Conservation (phyloP, 2,888 invertebrate genomes). For the Himalopsyche anomala region DNA sequence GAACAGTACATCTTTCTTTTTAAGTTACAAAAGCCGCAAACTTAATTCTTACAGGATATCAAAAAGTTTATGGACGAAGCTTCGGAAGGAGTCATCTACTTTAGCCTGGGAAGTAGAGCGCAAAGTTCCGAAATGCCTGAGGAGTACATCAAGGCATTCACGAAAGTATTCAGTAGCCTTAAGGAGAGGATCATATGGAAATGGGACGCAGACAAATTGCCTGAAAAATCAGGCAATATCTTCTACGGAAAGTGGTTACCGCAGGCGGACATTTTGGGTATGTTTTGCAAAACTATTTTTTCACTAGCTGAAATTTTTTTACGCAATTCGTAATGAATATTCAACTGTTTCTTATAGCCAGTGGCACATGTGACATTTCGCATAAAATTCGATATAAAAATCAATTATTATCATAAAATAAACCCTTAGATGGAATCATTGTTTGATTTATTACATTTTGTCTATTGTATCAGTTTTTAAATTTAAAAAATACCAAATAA, state of each 20-base stretch:
- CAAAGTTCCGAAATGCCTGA: slow-evolving; percentile 72
- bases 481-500: too few relatives aligned
- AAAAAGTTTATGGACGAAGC: slow-evolving; percentile 71
- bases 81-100: slow-evolving; percentile 72
- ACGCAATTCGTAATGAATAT: too few relatives aligned
- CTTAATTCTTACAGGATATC: slow-evolving; percentile 66
- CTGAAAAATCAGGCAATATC: slow-evolving; percentile 71
- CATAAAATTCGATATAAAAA: too few relatives aligned
- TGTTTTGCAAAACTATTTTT: background rate
- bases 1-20: too few relatives aligned
- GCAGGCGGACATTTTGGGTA: slow-evolving; percentile 73
- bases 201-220: slow-evolving; percentile 72
- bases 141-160: slow-evolving; percentile 68
- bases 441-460: too few relatives aligned
- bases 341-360: too few relatives aligned
- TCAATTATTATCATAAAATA: too few relatives aligned
- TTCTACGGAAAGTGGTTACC: slow-evolving; percentile 75
- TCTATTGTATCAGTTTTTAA: too few relatives aligned
- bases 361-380: too few relatives aligned
- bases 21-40: background rate
- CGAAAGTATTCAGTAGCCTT: slow-evolving; percentile 71
- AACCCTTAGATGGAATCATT: too few relatives aligned
- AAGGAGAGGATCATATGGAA: slow-evolving; percentile 75
- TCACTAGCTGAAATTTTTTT: too few relatives aligned
- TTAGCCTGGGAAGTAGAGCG: slow-evolving; percentile 73